Percentiles rank a stretch among this genome's conserved stretches.
phyloP scores from a whole-genome alignment of 2,113 vertebrate genomes.

The Tinamus guttatus region DNA sequence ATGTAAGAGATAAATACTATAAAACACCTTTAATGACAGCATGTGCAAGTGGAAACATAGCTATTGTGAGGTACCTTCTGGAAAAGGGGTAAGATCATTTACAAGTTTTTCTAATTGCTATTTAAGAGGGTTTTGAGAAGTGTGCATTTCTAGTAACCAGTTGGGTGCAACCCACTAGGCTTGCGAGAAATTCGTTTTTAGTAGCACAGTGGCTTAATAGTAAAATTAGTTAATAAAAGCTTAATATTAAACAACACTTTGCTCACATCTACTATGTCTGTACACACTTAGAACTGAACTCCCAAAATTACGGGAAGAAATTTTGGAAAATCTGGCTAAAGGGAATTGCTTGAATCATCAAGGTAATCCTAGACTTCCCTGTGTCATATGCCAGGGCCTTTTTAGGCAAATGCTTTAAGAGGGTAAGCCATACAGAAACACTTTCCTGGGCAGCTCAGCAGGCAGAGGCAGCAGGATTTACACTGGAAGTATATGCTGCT shows the following conservation, averaged over 20 bases:
- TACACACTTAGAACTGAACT: background rate
- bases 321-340: background rate
- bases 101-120: background rate
- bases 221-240: background rate
- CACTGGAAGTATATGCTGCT: background rate
- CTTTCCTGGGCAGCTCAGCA: background rate
- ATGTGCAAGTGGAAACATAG: conserved; percentile 84
- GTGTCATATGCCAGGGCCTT: background rate
- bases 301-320: background rate
- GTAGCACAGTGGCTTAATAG: fast-evolving
- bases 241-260: background rate
- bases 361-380: background rate
- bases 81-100: conserved; percentile 82
- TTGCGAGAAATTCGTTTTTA: background rate
- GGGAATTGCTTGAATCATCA: background rate
- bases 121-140: background rate
- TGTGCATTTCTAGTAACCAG: background rate
- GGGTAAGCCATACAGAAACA: background rate
- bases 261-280: fast-evolving
- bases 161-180: background rate
- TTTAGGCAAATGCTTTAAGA: background rate
- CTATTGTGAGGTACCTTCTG: conserved; percentile 86
- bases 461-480: background rate
- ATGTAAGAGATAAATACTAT: conserved; percentile 87
- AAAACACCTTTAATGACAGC: conserved; percentile 93